Conservation (phyloP, 1,140 invertebrate genomes). For the Ceratina calcarata region DNA sequence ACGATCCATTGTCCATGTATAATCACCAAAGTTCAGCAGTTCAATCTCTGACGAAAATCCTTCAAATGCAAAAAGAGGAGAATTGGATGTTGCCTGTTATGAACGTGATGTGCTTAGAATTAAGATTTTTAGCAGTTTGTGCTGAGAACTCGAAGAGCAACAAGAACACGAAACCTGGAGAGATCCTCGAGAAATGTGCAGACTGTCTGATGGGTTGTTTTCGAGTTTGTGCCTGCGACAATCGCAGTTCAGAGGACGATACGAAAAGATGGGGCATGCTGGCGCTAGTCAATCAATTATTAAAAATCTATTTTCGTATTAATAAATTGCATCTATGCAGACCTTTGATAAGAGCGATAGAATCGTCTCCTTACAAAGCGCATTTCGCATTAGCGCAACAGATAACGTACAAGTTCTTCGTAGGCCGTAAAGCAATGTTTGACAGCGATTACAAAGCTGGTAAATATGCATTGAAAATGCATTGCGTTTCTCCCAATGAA, state of each 20-base stretch:
- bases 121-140: constrained; percentile 90
- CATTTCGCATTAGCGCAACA: constrained; percentile 92
- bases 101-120: constrained; percentile 93
- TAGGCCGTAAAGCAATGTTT: constrained; percentile 98
- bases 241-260: constrained; percentile 88
- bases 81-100: constrained; percentile 97
- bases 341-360: constrained; percentile 97
- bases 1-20: constrained; percentile 89
- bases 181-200: constrained; percentile 95
- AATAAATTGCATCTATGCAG: constrained; percentile 98
- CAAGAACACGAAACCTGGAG: constrained; percentile 83
- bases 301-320: constrained; percentile 98
- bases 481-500: neutral
- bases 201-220: constrained; percentile 97
- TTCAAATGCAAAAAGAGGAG: constrained; percentile 95
- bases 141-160: constrained; percentile 84
- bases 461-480: constrained; percentile 68
- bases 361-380: constrained; percentile 93
- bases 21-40: constrained; percentile 89
- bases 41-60: constrained; percentile 89
- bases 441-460: constrained; percentile 95
- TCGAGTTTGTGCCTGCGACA: constrained; percentile 97
- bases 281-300: constrained; percentile 96
- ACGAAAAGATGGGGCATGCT: constrained; percentile 98
- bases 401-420: constrained; percentile 98